Evolutionary conservation across 2,797 vertebrate species (phyloP), one percentile per base, ranked within the genome.

Genomic region (Martes flavigula): DNA sequence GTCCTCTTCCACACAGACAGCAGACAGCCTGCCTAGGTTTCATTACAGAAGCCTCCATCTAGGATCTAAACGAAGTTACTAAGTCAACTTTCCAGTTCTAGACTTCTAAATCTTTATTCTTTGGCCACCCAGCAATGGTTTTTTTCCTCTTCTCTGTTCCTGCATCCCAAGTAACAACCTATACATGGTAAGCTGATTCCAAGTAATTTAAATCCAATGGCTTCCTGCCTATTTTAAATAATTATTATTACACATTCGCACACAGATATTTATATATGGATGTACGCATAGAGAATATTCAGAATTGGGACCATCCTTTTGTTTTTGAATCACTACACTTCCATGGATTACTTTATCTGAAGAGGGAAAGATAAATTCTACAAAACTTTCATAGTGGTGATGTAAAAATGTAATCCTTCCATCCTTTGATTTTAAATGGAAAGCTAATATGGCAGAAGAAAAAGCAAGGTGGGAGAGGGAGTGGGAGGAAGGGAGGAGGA

Each of bases 171-270:
- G 78, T n/a, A 94, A 79, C 77, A 40, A 66, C 51, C 58, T 68
- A 68, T 35, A 56, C 23, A 0, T 4, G 5, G 35, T 56, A 23
- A 68, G 72, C 4, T 60, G 58, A 68, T 46, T 48, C 32, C 30
- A 68, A 72, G 54, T 56, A 51, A 79, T 32, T 87, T 32, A 84
- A 89, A 85, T 18, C 38, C 38, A 75, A n/a, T 7, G 54, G 51
- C 25, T 64, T 83, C 56, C 86, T 62, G 60, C 38, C 46, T 75
- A 35, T 78, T 96, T 82, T 27, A 70, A 70, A 60, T 35, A 91
- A n/a, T 51, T 43, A 72, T 72, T 62, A 85, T n/a, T 66, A 87
- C 17, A 81, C 66, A 68, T 40, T 64, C 54, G 60, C 25, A 96
- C 46, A 85, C 64, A 72, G 20, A 35, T 11, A 78, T 43, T 51